These are phyloP conservation scores for Naja naja DNA, from an alignment of 2,113 vertebrate species.

Conservation along the genomic window DNA sequence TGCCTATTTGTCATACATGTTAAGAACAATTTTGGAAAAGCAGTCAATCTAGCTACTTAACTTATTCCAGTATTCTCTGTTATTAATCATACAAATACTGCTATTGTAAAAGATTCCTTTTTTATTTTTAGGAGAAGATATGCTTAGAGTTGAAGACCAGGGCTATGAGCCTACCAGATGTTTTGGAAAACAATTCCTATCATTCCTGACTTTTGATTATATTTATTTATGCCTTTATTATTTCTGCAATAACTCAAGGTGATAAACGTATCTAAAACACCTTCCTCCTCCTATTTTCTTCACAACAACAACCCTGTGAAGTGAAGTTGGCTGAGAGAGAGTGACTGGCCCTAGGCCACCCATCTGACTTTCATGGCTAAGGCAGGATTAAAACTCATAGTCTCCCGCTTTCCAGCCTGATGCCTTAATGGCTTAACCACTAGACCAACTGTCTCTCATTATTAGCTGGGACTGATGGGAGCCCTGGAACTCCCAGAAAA, in stretches of 20 bases:
- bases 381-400: not conserved
- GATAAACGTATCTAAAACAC: not conserved
- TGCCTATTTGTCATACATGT: constrained; percentile 3
- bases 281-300: not conserved
- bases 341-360: not conserved
- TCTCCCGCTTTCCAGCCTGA: not conserved
- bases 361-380: not conserved
- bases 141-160: not conserved
- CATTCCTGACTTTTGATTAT: not conserved
- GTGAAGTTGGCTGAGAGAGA: not conserved
- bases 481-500: not conserved
- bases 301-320: not conserved
- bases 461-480: not conserved
- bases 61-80: constrained; percentile 1
- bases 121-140: not conserved
- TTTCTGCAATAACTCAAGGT: not conserved
- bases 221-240: not conserved
- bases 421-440: not conserved
- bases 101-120: not conserved
- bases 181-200: not conserved
- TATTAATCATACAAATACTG: not conserved
- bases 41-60: constrained; percentile 17
- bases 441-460: not conserved
- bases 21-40: not conserved
- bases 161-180: too few relatives aligned